A percentile compares a stretch with the other conserved stretches of the same genome.
phyloP scores from a whole-genome alignment of 2,888 invertebrate genomes.

The Orthonychiurus folsomi region DNA sequence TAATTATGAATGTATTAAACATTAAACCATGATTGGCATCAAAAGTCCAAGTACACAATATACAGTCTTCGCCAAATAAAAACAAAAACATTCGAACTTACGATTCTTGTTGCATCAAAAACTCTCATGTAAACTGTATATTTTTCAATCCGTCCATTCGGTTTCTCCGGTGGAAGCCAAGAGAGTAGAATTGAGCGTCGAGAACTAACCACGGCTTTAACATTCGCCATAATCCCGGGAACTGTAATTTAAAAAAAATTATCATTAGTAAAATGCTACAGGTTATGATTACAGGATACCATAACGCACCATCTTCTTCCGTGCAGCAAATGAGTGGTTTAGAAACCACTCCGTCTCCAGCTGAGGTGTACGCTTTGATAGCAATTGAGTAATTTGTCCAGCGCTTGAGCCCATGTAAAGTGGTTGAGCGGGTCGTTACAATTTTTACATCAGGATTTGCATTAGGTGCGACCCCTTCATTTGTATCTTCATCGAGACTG shows the following conservation, averaged over 20 bases:
- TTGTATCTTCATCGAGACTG: not conserved
- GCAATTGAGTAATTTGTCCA: constrained; percentile 73
- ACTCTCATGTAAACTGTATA: constrained; percentile 58
- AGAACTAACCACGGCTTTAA: constrained; percentile 68
- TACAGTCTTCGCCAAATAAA: not conserved
- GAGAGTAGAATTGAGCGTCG: constrained; percentile 64
- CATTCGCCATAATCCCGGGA: constrained; percentile 66
- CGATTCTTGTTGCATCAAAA: constrained; percentile 34
- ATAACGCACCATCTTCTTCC: constrained; percentile 67
- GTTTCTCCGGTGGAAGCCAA: constrained; percentile 65
- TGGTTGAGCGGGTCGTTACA: constrained; percentile 59
- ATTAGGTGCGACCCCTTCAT: not conserved
- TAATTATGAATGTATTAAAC: too few relatives aligned
- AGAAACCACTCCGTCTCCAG: constrained; percentile 65
- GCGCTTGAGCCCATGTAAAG: constrained; percentile 53
- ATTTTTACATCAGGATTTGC: constrained; percentile 51
- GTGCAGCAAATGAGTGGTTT: constrained; percentile 54
- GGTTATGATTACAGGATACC: too few relatives aligned
- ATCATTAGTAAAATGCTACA: constrained; percentile 14
- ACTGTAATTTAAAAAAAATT: constrained; percentile 47
- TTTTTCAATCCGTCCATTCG: constrained; percentile 67
- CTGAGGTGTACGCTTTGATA: constrained; percentile 76
- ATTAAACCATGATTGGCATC: not conserved
- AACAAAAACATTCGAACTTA: constrained; percentile 17
- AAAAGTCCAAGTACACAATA: not conserved